These are phyloP conservation scores for Drosophila asahinai DNA, from an alignment of 1,140 invertebrate genomes.

Conservation along the genomic window DNA sequence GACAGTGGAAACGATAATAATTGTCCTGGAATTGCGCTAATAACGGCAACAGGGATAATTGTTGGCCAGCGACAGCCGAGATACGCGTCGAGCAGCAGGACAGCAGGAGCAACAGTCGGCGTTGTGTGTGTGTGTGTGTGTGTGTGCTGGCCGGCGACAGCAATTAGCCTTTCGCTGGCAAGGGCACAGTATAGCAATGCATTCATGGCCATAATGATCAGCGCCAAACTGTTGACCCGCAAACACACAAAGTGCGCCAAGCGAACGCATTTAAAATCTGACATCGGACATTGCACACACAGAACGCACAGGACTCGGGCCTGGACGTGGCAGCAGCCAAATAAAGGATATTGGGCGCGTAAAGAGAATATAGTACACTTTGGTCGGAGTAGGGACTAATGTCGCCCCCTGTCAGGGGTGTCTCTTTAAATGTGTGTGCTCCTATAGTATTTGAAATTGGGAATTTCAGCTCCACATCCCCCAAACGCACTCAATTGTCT, in stretches of 20 bases:
- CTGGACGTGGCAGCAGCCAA: conserved; percentile 11
- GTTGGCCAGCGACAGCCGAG: conserved; percentile 30
- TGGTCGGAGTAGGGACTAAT: conserved; percentile 6
- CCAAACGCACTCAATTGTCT: conserved; percentile 20
- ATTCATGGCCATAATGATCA: conserved; percentile 49
- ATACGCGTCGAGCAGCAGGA: conserved; percentile 18
- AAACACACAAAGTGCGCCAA: conserved; percentile 50
- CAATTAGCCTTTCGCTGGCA: conserved; percentile 57
- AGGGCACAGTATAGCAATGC: conserved; percentile 22
- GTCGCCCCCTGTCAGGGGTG: conserved; percentile 8
- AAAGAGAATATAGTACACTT: conserved; percentile 36
- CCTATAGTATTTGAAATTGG: conserved; percentile 7
- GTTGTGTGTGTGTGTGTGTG: neutral
- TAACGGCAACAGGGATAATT: conserved; percentile 74
- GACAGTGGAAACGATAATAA: conserved; percentile 65
- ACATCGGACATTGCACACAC: conserved; percentile 10
- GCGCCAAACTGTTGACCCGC: conserved; percentile 56
- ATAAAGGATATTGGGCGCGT: conserved; percentile 35
- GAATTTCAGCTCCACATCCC: conserved; percentile 15
- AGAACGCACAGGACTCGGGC: neutral
- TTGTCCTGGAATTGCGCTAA: conserved; percentile 70
- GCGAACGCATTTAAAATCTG: conserved; percentile 32
- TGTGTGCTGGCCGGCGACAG: conserved; percentile 15
- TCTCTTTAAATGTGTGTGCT: conserved; percentile 12
- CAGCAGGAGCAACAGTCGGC: conserved; percentile 39